phyloP scores from a whole-genome alignment of 2,797 vertebrate genomes.

The Hapalemur alaotrensis region DNA sequence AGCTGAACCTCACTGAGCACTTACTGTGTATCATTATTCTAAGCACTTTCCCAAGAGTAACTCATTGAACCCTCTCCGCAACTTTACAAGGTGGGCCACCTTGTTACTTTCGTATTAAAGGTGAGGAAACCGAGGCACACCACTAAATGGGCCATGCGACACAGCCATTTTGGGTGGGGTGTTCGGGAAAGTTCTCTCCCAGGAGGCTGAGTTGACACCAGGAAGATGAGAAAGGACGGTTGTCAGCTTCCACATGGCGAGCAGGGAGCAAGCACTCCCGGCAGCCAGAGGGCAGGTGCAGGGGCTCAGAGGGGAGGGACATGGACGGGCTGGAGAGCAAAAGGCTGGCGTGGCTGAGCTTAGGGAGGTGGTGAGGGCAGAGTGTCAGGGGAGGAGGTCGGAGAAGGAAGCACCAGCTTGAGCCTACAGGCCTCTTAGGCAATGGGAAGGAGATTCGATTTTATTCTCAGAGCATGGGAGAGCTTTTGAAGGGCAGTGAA shows the following conservation, averaged over 20 bases:
- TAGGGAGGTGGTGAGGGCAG: neutral
- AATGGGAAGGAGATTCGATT: neutral
- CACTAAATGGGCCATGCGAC: neutral
- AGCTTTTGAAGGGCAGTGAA: neutral
- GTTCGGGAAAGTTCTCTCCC: neutral
- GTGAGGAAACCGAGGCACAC: neutral
- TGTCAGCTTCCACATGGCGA: rapidly evolving
- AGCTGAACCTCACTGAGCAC: neutral
- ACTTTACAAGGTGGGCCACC: neutral
- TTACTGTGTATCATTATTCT: neutral
- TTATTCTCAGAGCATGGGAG: neutral
- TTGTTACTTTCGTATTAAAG: neutral
- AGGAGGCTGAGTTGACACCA: neutral
- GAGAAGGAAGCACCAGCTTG: neutral
- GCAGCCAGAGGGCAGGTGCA: neutral
- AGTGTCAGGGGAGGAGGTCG: neutral
- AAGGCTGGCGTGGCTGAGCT: neutral
- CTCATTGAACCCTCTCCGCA: neutral
- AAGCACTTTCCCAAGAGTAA: neutral
- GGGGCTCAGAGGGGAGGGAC: neutral
- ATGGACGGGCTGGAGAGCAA: neutral
- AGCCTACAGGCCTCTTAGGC: neutral
- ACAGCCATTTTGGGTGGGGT: neutral
- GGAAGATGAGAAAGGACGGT: neutral
- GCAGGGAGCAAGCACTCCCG: neutral